phyloP scores from a whole-genome alignment of 2,888 invertebrate species.

The Rugalucina vietnamica region DNA sequence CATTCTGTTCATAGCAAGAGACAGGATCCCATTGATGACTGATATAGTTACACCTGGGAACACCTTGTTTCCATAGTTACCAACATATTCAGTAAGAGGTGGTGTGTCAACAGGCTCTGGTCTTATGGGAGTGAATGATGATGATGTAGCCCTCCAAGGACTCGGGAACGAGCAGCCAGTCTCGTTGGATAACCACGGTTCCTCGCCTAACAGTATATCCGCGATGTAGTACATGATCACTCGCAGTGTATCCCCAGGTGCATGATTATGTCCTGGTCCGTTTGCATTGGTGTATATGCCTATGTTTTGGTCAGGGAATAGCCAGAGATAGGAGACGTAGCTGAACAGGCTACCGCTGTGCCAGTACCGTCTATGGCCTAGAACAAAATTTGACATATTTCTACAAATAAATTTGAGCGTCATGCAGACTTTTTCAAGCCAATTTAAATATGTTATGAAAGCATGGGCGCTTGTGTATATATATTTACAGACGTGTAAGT shows the following conservation, averaged over 20 bases:
- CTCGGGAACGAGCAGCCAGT: slow-evolving; percentile 52
- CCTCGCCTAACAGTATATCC: slow-evolving; percentile 35
- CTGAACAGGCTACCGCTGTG: slow-evolving; percentile 57
- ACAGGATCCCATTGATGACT: not conserved
- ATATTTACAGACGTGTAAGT: no score
- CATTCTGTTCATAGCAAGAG: slow-evolving; percentile 48
- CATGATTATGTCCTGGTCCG: slow-evolving; percentile 45
- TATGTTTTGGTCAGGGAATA: slow-evolving; percentile 44
- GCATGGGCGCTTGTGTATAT: no score
- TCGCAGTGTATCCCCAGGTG: slow-evolving; percentile 24
- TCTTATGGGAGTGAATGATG: not conserved
- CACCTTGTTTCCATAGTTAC: slow-evolving; percentile 44
- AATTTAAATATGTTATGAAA: no score
- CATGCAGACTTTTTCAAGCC: no score
- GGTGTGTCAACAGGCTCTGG: slow-evolving; percentile 5
- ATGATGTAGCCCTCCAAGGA: slow-evolving; percentile 37
- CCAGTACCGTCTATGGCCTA: slow-evolving; percentile 36
- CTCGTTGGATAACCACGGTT: slow-evolving; percentile 41
- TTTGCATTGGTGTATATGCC: slow-evolving; percentile 53
- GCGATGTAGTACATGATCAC: slow-evolving; percentile 45
- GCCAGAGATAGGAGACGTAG: slow-evolving; percentile 50
- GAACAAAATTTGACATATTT: no score
- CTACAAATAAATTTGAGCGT: no score
- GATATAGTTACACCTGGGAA: slow-evolving; percentile 47
- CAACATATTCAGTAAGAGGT: slow-evolving; percentile 29